phyloP scores from a whole-genome alignment of 30 jellyfish, hydroid and myxozoan species.

The Hydra vulgaris region DNA sequence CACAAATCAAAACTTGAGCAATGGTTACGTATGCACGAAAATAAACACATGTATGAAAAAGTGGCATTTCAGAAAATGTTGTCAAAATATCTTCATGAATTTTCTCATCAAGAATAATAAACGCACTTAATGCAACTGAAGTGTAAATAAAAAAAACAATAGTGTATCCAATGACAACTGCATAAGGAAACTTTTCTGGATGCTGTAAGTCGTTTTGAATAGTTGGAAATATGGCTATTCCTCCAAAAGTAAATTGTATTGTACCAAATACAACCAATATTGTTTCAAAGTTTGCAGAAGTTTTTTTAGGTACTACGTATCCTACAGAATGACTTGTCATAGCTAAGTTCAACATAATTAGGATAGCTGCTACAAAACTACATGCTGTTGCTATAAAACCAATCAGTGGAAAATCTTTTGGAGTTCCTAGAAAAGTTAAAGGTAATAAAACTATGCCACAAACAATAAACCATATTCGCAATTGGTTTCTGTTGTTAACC shows the following conservation, averaged over 20 bases:
- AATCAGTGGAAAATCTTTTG: constrained; percentile 85
- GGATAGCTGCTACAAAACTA: constrained; percentile 69
- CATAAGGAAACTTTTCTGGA: constrained; percentile 80
- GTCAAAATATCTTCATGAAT: constrained; percentile 80
- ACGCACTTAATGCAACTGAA: constrained; percentile 62
- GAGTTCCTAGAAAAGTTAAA: constrained; percentile 87
- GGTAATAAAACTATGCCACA: constrained; percentile 79
- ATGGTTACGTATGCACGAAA: constrained; percentile 48
- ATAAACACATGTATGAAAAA: constrained; percentile 42
- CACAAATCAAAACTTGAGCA: constrained; percentile 82
- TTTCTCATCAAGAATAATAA: constrained; percentile 60
- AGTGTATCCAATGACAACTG: constrained; percentile 75
- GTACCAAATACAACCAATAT: constrained; percentile 88
- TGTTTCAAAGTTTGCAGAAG: constrained; percentile 37
- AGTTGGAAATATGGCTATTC: constrained; percentile 84
- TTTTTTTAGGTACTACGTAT: constrained; percentile 47
- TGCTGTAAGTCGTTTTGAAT: constrained; percentile 78
- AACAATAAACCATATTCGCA: constrained; percentile 81
- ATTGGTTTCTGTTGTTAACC: constrained; percentile 55
- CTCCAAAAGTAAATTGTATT: constrained; percentile 88
- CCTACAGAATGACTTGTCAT: constrained; percentile 60
- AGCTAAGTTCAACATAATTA: constrained; percentile 55
- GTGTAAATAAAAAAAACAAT: constrained; percentile 60
- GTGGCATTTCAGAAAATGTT: constrained; percentile 49
- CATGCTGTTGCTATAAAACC: constrained; percentile 89